Evolutionary conservation across 2,888 invertebrate genomes (phyloP), one percentile per base, ranked within the genome.

Genomic region (Biston stratarius): DNA sequence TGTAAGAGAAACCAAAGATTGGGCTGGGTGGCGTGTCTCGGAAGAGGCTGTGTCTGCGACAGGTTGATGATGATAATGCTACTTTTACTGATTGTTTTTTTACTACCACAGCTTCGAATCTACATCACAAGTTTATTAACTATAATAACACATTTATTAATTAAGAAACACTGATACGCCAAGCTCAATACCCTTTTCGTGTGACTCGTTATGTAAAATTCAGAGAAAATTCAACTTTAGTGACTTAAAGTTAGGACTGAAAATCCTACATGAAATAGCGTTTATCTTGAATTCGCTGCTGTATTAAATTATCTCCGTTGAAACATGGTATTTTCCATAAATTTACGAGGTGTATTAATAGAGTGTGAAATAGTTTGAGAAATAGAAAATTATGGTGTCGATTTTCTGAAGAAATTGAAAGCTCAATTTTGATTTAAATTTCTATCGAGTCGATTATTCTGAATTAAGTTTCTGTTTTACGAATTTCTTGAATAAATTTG

Each of bases 81-180:
- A 24, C 1, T 2, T 24, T 24, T 24, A 3, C 5, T 36, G 1
- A n/a, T 36, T 12, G n/a, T 12, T 12, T 51, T 24, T 55, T 55
- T 24, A 15, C 24, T 8, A 24, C 42, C 24, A 24, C 40, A 12
- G 6, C 15, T 42, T 11, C 2, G 6, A 53, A 15, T 15, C 10
- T n/a, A 38, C 14, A n/a, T 24, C 10, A 40, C 7, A 42, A 55
- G 1, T 40, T n/a, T 58, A 59, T 49, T 40, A 49, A 38, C 48
- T 36, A 38, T 34, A 48, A 49, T 24, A 49, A 33, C 15, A 15
- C 33, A 33, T 40, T 56, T 38, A 47, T 51, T 64, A 64, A 53
- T 59, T 64, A 53, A 40, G 59, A 59, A 38, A 59, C 59, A 48
- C 58, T 57, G 51, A 58, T 62, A 62, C 36, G 14, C 56, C 40